A percentile compares a stretch with the other conserved stretches of the same genome.
Conservation (phyloP, 2,888 invertebrate genomes). For the Drosophila mettleri region DNA sequence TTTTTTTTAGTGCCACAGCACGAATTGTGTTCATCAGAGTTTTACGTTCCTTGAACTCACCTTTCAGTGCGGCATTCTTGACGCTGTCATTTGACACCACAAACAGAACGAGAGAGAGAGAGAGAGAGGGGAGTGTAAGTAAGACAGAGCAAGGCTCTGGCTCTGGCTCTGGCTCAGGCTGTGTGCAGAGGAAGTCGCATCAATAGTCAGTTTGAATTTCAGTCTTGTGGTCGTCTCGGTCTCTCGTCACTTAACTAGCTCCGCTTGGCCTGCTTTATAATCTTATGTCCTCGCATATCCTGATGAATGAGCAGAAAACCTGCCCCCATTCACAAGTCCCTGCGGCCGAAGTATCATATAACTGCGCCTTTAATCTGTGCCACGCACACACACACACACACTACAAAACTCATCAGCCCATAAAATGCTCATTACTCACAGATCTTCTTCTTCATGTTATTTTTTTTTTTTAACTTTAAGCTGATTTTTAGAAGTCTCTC, state of each 20-base stretch:
- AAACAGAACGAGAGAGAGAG: background rate
- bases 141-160: too few species aligned
- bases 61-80: slow-evolving; percentile 32
- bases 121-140: too few species aligned
- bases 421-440: slow-evolving; percentile 57
- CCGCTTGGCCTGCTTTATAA: slow-evolving; percentile 7
- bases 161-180: too few species aligned
- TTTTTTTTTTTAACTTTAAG: slow-evolving; percentile 26
- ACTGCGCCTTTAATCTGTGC: slow-evolving; percentile 54
- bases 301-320: slow-evolving; percentile 22
- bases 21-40: slow-evolving; percentile 30
- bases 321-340: slow-evolving; percentile 26
- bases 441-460: background rate
- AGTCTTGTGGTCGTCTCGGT: slow-evolving; percentile 44
- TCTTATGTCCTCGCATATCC: slow-evolving; percentile 31
- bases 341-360: slow-evolving; percentile 30
- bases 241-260: slow-evolving; percentile 46
- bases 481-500: slow-evolving; percentile 28
- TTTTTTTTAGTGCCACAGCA: slow-evolving; percentile 34
- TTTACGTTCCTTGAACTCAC: slow-evolving; percentile 54
- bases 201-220: slow-evolving; percentile 59
- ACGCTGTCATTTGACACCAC: slow-evolving; percentile 70
- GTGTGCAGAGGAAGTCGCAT: slow-evolving; percentile 29
- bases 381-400: slow-evolving; percentile 44
- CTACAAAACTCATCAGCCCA: slow-evolving; percentile 50